Conservation (phyloP, 2,888 invertebrate genomes). For the Leptopilina drosophilae region DNA sequence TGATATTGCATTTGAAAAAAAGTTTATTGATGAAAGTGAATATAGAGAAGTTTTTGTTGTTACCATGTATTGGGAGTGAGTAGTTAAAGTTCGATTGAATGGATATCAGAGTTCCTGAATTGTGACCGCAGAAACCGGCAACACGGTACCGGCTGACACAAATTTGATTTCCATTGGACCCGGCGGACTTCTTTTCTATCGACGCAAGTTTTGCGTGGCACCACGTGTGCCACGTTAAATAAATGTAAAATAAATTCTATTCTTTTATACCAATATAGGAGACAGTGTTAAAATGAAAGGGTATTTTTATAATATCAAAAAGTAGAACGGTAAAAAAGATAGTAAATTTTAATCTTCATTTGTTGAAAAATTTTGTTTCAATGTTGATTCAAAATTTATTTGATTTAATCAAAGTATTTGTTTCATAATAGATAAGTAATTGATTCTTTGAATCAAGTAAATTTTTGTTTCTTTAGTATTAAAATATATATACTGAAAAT, state of each 20-base stretch:
- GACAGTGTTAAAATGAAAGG: conserved; percentile 14
- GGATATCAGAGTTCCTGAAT: conserved; percentile 45
- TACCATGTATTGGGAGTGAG: not conserved
- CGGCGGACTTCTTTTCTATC: conserved; percentile 37
- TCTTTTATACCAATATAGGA: conserved; percentile 30
- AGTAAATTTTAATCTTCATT: not conserved
- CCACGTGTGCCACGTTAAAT: conserved; percentile 50
- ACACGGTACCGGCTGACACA: conserved; percentile 59
- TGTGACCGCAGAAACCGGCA: conserved; percentile 32
- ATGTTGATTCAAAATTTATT: too few relatives aligned
- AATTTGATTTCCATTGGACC: conserved; percentile 60
- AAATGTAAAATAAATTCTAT: conserved; percentile 55
- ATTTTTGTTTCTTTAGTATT: too few relatives aligned
- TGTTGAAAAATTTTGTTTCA: not conserved
- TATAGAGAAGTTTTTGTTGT: conserved; percentile 24
- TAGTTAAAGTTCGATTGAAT: conserved; percentile 45
- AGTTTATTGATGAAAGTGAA: not conserved
- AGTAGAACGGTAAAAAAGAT: not conserved
- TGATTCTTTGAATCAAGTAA: too few relatives aligned
- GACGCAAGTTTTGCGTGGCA: conserved; percentile 41
- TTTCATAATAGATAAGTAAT: too few relatives aligned
- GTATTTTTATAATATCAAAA: not conserved
- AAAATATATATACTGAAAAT: too few relatives aligned
- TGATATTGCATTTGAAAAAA: not conserved
- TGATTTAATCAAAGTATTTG: too few relatives aligned